These are phyloP conservation scores for Nanger granti DNA, from an alignment of 2,113 vertebrate genomes.

Conservation along the genomic window DNA sequence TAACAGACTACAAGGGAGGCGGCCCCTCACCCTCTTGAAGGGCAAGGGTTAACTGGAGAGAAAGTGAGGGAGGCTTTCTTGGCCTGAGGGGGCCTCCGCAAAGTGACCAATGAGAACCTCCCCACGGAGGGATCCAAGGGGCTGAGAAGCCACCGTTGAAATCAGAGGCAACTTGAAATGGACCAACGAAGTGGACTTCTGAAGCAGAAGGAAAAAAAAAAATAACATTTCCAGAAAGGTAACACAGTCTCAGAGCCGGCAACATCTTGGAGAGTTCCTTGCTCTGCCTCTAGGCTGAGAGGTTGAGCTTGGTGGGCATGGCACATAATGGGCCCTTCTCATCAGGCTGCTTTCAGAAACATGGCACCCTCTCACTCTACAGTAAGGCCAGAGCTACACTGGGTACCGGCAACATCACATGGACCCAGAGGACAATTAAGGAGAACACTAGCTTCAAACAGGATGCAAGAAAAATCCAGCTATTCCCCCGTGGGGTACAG, in stretches of 20 bases:
- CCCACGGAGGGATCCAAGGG: conserved; percentile 72
- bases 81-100: conserved; percentile 38
- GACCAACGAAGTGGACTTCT: conserved; percentile 67
- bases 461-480: neutral
- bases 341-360: conserved; percentile 54
- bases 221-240: conserved; percentile 44
- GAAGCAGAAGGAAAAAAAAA: conserved; percentile 55
- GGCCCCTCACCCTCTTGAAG: neutral
- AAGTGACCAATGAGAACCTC: conserved; percentile 64
- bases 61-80: conserved; percentile 41
- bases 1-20: conserved; percentile 25
- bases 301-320: conserved; percentile 15
- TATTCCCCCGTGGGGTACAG: neutral
- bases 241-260: conserved; percentile 62
- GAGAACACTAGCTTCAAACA: neutral
- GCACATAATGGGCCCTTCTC: conserved; percentile 56
- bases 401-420: neutral
- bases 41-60: conserved; percentile 42
- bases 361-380: conserved; percentile 41
- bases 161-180: conserved; percentile 77
- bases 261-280: conserved; percentile 42
- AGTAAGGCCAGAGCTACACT: conserved; percentile 31
- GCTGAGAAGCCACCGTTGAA: conserved; percentile 54
- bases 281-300: conserved; percentile 64
- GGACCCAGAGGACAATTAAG: neutral